Conservation (phyloP, 2,797 vertebrate genomes). For the Lithobates pipiens region DNA sequence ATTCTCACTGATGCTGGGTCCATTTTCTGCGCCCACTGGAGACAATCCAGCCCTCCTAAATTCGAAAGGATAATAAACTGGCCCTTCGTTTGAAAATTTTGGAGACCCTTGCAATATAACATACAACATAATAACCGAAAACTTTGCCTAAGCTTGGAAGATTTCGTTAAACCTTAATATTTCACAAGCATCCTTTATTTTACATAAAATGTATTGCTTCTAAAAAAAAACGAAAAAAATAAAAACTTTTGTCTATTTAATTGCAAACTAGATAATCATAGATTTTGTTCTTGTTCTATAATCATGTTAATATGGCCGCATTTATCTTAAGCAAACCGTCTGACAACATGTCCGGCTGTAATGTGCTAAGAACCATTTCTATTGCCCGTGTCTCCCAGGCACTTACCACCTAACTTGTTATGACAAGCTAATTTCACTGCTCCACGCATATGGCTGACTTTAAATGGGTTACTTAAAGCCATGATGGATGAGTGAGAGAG, state of each 20-base stretch:
- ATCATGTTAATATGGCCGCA: constrained; percentile 84
- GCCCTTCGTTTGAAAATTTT: too few species aligned
- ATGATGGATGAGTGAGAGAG: constrained; percentile 96
- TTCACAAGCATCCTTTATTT: background rate
- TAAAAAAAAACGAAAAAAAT: background rate
- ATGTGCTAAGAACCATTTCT: constrained; percentile 98
- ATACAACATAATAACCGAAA: background rate
- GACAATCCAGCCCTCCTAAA: too few species aligned
- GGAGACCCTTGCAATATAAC: background rate
- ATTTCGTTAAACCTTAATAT: background rate
- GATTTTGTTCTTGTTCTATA: constrained; percentile 1
- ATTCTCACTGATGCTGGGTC: too few species aligned
- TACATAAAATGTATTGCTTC: background rate
- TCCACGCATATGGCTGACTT: constrained; percentile 90
- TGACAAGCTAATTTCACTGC: constrained; percentile 99
- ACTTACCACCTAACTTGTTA: constrained; percentile 97
- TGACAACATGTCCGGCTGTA: constrained; percentile 95
- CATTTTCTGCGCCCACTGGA: too few species aligned
- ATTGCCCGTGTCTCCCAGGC: constrained; percentile 85
- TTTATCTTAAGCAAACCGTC: constrained; percentile 97
- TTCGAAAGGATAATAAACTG: too few species aligned
- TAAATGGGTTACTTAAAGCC: constrained; percentile 99
- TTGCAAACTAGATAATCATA: constrained; percentile 27
- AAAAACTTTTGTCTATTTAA: constrained; percentile 2
- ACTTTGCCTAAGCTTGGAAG: background rate